Percentiles rank a stretch among this genome's conserved stretches.
Conservation (phyloP, 2,888 invertebrate species). For the Epinotia nisella region DNA sequence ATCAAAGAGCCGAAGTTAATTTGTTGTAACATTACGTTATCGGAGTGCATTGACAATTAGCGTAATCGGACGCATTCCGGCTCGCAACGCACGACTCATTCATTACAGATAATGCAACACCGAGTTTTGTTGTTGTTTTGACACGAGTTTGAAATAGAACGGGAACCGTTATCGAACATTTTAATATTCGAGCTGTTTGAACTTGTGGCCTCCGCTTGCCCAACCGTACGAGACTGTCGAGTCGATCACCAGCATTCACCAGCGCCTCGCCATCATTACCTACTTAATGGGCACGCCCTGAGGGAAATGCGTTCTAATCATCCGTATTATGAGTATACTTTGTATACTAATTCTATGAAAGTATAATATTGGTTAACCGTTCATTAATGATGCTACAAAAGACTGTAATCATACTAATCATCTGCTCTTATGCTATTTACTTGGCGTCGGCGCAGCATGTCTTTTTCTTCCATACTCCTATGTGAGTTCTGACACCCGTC, state of each 20-base stretch:
- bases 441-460: too few relatives aligned
- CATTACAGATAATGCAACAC: slow-evolving; percentile 54
- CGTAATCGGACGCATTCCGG: slow-evolving; percentile 56
- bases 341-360: neutral
- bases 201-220: slow-evolving; percentile 47
- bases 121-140: slow-evolving; percentile 57
- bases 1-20: slow-evolving; percentile 46
- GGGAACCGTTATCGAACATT: slow-evolving; percentile 49
- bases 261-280: slow-evolving; percentile 5
- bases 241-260: slow-evolving; percentile 19
- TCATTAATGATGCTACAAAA: neutral
- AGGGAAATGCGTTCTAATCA: neutral
- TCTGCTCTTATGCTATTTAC: too few relatives aligned
- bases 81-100: slow-evolving; percentile 59
- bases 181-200: slow-evolving; percentile 46
- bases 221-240: slow-evolving; percentile 34
- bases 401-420: too few relatives aligned
- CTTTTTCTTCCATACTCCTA: too few relatives aligned
- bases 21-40: slow-evolving; percentile 52
- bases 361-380: neutral
- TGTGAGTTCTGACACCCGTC: too few relatives aligned
- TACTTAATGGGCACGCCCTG: neutral
- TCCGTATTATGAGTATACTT: neutral
- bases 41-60: slow-evolving; percentile 55
- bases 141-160: slow-evolving; percentile 55